Evolutionary conservation across 2,888 invertebrate genomes (phyloP).

Genomic region (Epsilonema sp.): DNA sequence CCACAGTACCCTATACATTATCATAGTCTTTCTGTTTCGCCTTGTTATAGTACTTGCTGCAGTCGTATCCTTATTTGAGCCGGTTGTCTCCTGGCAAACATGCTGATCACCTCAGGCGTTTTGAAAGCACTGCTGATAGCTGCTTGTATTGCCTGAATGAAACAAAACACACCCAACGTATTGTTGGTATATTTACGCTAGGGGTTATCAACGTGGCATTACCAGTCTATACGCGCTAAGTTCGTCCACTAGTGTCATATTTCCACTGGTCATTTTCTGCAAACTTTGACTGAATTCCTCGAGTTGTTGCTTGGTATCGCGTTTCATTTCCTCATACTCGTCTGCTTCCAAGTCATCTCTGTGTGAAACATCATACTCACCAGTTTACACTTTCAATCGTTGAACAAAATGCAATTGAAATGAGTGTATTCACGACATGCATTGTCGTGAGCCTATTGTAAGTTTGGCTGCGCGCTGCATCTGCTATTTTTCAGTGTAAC

Average conservation of each 20-base stretch:
- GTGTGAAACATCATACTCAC: too few species aligned
- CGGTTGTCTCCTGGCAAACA: constrained; percentile 51
- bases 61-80: constrained; percentile 43
- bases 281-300: constrained; percentile 47
- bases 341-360: constrained; percentile 44
- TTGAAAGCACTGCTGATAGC: constrained; percentile 52
- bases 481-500: too few species aligned
- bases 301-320: constrained; percentile 49
- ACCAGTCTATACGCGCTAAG: constrained; percentile 47
- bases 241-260: constrained; percentile 46
- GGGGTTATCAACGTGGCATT: constrained; percentile 14
- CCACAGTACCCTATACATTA: too few species aligned
- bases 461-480: too few species aligned
- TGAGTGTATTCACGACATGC: too few species aligned
- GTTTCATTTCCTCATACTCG: constrained; percentile 48
- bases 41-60: constrained; percentile 31
- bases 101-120: constrained; percentile 50
- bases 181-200: too few species aligned
- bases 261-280: constrained; percentile 44
- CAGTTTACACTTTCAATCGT: too few species aligned
- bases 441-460: too few species aligned
- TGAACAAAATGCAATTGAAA: too few species aligned
- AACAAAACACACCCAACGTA: too few species aligned
- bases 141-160: constrained; percentile 47
- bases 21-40: too few species aligned